A percentile compares a stretch with the other conserved stretches of the same genome.
Evolutionary conservation across 2,113 vertebrate genomes (phyloP).

Genomic region (Holacanthus passer): DNA sequence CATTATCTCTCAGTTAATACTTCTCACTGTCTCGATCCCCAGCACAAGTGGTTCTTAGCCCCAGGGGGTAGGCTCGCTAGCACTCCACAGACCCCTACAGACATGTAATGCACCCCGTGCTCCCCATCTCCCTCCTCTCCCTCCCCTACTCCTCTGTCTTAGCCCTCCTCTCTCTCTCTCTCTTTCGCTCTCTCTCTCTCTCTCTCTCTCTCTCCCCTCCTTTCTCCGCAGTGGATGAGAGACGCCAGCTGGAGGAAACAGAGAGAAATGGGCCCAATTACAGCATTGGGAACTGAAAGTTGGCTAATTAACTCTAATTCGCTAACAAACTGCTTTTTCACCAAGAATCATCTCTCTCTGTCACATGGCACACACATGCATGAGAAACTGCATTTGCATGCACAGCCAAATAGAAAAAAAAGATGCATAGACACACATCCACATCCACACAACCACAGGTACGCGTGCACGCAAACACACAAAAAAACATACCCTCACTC

Average conservation of each 20-base stretch:
- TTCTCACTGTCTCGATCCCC: slow-evolving; percentile 70
- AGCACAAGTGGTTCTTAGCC: slow-evolving; percentile 72
- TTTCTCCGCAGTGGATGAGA: slow-evolving; percentile 77
- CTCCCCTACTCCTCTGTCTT: slow-evolving; percentile 24
- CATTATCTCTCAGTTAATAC: slow-evolving; percentile 82
- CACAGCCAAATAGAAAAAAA: slow-evolving; percentile 34
- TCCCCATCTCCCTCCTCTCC: background rate
- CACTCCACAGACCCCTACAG: slow-evolving; percentile 76
- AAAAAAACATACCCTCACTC: background rate
- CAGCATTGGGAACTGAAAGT: slow-evolving; percentile 84
- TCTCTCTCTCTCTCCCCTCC: slow-evolving; percentile 36
- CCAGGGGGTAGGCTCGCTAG: slow-evolving; percentile 58
- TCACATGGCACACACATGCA: slow-evolving; percentile 70
- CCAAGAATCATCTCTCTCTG: slow-evolving; percentile 81
- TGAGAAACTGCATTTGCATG: slow-evolving; percentile 42
- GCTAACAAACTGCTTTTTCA: slow-evolving; percentile 87
- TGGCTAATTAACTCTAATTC: slow-evolving; percentile 88
- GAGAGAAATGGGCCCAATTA: slow-evolving; percentile 87
- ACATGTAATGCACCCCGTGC: slow-evolving; percentile 61
- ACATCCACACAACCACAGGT: slow-evolving; percentile 24
- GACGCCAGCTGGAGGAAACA: slow-evolving; percentile 87
- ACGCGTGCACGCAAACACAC: background rate
- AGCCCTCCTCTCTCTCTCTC: slow-evolving; percentile 39
- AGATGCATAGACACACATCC: slow-evolving; percentile 16
- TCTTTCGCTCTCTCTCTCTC: slow-evolving; percentile 33